Base-by-base conservation (phyloP, 2,888 invertebrate genomes). In the Chrysodeixis includens region DNA sequence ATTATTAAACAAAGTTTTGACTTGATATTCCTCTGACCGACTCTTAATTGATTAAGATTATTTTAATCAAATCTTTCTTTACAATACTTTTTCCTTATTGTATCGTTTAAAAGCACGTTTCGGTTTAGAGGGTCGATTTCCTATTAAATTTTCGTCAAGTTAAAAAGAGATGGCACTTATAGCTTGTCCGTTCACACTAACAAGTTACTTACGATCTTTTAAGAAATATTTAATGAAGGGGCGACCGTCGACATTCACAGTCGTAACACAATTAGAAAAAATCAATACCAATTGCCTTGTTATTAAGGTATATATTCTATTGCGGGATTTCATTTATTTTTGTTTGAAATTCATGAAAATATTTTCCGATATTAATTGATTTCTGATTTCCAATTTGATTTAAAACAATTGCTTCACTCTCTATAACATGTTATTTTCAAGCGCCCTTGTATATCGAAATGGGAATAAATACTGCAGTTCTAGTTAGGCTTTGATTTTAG, bases 201-300 rank as follows among this genome's bases (percentile, higher is more conserved):
- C 90, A 89, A 88, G 88, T 90, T 88, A 89, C 87, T 90, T 87
- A 86, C 87, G 83, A 86, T 88, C 83, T 88, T 88, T 88, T 84
- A 85, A 89, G 88, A 86, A 93, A 93, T 93, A 93, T 92, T 93
- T 93, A 90, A 93, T 93, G 92, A 90, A 85, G 78, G 81, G 84
- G 81, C 86, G 83, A 81, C 86, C 84, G 79, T 82, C 88, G 86
- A 86, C 89, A 83, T 88, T 87, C 81, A 85, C 82, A 84, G 86
- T 84, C 87, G 86, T 86, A 88, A 88, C 86, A 91, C 88, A 92
- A 93, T 93, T 93, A 92, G 89, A 92, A 91, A 88, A 90, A 92
- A 93, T 93, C 93, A 92, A 93, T 93, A 93, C 78, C 81, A 83
- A 78, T 81, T 81, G 79, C 69, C 73, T 90, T 86, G 89, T 86